Conservation (phyloP, 2,113 vertebrate species). For the Lophochroa leadbeateri region DNA sequence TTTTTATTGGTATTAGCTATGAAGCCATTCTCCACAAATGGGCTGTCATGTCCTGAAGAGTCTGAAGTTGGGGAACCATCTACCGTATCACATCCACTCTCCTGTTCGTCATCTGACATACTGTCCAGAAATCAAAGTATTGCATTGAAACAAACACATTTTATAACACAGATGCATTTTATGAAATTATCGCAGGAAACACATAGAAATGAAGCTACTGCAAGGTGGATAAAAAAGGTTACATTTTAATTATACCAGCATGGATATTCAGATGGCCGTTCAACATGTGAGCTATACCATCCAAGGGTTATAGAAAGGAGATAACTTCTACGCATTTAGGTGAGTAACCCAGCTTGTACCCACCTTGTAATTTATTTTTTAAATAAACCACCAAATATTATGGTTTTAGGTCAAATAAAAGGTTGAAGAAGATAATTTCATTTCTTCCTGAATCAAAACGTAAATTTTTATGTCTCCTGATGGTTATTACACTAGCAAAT, state of each 20-base stretch:
- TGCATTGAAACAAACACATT: neutral
- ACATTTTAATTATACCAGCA: neutral
- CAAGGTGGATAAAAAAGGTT: neutral
- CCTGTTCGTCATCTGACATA: conserved; percentile 95
- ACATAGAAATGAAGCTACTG: neutral
- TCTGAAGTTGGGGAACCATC: conserved; percentile 90
- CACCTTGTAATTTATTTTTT: neutral
- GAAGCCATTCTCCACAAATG: conserved; percentile 84
- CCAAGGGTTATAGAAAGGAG: neutral
- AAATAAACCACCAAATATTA: neutral
- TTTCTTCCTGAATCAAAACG: neutral
- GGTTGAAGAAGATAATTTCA: neutral
- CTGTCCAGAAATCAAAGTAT: conserved; percentile 67
- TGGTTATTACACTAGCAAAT: neutral
- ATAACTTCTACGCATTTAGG: neutral
- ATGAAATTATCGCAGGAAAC: neutral
- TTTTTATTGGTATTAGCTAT: conserved; percentile 85
- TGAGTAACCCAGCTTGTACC: neutral
- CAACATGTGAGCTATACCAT: neutral
- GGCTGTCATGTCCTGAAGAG: conserved; percentile 87
- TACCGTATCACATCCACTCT: conserved; percentile 93
- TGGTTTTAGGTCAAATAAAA: neutral
- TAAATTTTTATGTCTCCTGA: neutral
- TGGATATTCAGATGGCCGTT: neutral
- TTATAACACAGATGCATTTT: neutral